Conservation (phyloP, 2,113 vertebrate species). For the Nibea coibor region DNA sequence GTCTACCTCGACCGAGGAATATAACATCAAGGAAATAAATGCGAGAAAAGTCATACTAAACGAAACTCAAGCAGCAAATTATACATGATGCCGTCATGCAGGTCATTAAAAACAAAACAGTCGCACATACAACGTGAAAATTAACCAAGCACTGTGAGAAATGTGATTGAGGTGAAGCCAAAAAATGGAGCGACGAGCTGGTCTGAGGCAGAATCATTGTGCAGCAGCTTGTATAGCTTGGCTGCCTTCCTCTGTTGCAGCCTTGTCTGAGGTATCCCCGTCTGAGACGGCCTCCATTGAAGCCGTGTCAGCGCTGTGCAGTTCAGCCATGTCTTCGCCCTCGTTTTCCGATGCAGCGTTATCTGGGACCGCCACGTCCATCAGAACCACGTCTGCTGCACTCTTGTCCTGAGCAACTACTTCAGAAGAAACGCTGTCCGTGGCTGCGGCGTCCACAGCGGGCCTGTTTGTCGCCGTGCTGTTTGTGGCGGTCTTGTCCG, state of each 20-base stretch:
- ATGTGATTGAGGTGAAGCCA: conserved; percentile 87
- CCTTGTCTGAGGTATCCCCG: conserved; percentile 57
- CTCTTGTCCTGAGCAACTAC: conserved; percentile 22
- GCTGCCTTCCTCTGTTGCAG: conserved; percentile 56
- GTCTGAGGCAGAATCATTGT: conserved; percentile 70
- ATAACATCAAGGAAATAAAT: conserved; percentile 81
- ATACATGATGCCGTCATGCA: conserved; percentile 86
- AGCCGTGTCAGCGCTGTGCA: conserved; percentile 12
- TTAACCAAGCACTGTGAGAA: conserved; percentile 81
- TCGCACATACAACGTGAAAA: conserved; percentile 83
- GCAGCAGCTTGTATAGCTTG: conserved; percentile 84
- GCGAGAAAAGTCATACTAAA: conserved; percentile 79
- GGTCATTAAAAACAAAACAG: conserved; percentile 76
- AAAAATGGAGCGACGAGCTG: conserved; percentile 82
- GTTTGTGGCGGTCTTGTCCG: conserved; percentile 29
- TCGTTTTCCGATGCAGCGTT: conserved; percentile 5
- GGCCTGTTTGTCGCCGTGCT: conserved; percentile 26
- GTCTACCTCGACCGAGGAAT: conserved; percentile 78
- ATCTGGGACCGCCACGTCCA: conserved; percentile 7
- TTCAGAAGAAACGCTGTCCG: conserved; percentile 40
- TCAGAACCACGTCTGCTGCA: conserved; percentile 28
- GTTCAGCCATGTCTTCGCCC: conserved; percentile 15
- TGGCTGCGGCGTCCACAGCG: conserved; percentile 4
- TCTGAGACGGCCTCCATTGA: conserved; percentile 55
- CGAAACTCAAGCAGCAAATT: conserved; percentile 86